These are phyloP conservation scores for Dioctria rufipes DNA, from an alignment of 2,888 invertebrate species.

Conservation along the genomic window DNA sequence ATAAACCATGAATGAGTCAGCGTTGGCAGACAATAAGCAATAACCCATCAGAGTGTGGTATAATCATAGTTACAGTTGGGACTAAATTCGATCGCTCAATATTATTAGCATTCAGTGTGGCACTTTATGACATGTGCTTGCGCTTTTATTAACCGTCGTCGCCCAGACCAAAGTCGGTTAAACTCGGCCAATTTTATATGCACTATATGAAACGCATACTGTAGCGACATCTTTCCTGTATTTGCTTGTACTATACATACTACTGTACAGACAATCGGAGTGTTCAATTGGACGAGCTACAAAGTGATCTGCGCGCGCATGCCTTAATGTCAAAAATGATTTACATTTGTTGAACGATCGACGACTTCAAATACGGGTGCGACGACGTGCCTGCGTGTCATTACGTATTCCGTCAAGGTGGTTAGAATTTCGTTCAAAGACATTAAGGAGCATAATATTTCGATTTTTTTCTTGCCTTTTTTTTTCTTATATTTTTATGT, in stretches of 20 bases:
- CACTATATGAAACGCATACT: conserved; percentile 23
- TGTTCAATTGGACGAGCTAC: conserved; percentile 29
- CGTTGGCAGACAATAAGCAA: conserved; percentile 44
- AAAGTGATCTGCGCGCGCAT: conserved; percentile 58
- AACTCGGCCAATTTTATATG: conserved; percentile 41
- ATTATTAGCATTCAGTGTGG: conserved; percentile 56
- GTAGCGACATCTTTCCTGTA: neutral
- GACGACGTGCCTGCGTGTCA: conserved; percentile 55
- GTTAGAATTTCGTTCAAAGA: conserved; percentile 59
- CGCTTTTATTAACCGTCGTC: conserved; percentile 57
- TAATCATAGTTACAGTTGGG: conserved; percentile 36
- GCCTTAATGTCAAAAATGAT: conserved; percentile 60
- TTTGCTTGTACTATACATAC: neutral
- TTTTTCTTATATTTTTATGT: neutral
- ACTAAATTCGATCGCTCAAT: conserved; percentile 55
- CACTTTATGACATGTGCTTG: conserved; percentile 59
- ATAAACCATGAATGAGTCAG: conserved; percentile 46
- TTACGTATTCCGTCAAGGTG: conserved; percentile 55
- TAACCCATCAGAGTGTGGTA: conserved; percentile 21
- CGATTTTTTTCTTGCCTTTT: conserved; percentile 22
- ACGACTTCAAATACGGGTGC: conserved; percentile 58
- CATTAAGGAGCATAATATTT: conserved; percentile 58
- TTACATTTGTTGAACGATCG: conserved; percentile 60
- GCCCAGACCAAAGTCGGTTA: conserved; percentile 53
- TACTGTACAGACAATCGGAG: neutral